phyloP scores from a whole-genome alignment of 2,797 vertebrate species.

The Geotrypetes seraphini region DNA sequence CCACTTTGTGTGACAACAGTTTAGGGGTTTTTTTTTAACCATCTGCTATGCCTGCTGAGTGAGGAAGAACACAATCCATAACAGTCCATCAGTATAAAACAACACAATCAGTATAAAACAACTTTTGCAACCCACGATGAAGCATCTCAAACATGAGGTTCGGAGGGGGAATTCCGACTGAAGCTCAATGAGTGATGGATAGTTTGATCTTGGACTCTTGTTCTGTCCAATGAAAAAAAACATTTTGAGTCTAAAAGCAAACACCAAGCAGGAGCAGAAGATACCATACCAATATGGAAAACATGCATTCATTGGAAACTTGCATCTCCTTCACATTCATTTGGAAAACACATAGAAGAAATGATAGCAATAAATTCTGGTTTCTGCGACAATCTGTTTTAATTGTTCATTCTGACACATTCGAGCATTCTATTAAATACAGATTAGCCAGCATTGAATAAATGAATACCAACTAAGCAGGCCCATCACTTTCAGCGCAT shows the following conservation, averaged over 20 bases:
- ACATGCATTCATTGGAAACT: constrained; percentile 5
- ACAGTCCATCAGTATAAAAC: too few relatives aligned
- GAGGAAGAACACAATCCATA: too few relatives aligned
- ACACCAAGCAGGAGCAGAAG: neutral
- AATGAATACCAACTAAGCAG: constrained; percentile 41
- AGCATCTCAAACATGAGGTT: too few relatives aligned
- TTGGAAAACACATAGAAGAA: constrained; percentile 6
- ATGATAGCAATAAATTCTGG: constrained; percentile 27
- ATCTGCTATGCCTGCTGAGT: too few relatives aligned
- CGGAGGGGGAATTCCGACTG: too few relatives aligned
- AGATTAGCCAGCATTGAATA: constrained; percentile 47
- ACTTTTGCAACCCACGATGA: too few relatives aligned
- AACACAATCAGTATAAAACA: too few relatives aligned
- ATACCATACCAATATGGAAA: constrained; percentile 11
- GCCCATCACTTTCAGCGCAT: constrained; percentile 14
- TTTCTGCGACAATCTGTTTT: constrained; percentile 40
- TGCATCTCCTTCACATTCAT: constrained; percentile 5
- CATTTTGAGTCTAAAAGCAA: too few relatives aligned
- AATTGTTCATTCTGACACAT: constrained; percentile 48
- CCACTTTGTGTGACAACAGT: too few relatives aligned
- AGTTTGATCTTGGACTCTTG: too few relatives aligned
- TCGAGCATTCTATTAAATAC: constrained; percentile 41
- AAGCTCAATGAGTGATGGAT: too few relatives aligned
- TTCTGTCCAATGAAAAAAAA: neutral
- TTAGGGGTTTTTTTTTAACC: too few relatives aligned